These are phyloP conservation scores for Accipiter virgatus DNA, from an alignment of 2,113 vertebrate genomes.

Conservation along the genomic window DNA sequence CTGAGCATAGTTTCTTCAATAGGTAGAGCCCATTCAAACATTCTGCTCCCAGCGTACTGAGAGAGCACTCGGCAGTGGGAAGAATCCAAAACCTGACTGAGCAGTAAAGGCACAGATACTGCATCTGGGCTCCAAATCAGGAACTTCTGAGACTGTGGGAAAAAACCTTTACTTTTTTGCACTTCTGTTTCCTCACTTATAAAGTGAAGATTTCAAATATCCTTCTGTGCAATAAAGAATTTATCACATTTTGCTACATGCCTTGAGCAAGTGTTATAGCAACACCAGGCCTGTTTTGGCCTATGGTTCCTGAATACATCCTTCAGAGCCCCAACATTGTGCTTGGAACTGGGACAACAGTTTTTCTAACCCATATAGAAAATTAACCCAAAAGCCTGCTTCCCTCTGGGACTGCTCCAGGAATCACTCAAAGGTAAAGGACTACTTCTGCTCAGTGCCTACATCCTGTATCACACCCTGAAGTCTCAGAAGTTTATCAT, in stretches of 20 bases:
- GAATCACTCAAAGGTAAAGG: neutral
- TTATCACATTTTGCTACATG: neutral
- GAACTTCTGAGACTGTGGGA: neutral
- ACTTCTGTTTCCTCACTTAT: neutral
- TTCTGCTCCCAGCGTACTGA: neutral
- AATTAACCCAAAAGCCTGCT: neutral
- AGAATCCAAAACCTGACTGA: neutral
- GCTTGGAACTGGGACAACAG: neutral
- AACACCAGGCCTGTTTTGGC: neutral
- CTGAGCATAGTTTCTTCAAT: neutral
- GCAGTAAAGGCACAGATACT: neutral
- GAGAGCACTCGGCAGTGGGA: neutral
- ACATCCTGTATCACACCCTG: neutral
- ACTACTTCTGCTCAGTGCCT: neutral
- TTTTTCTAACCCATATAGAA: neutral
- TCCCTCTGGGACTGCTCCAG: neutral
- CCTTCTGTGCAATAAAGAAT: neutral
- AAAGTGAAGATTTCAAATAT: neutral
- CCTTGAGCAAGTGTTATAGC: neutral
- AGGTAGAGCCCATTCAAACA: neutral
- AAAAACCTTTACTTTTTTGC: neutral
- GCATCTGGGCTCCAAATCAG: neutral
- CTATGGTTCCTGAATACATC: neutral
- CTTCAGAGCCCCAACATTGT: neutral
- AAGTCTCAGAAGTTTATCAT: too few species aligned